Base-by-base conservation (phyloP, 92 coral and sea anemone species). In the Porites divaricata region DNA sequence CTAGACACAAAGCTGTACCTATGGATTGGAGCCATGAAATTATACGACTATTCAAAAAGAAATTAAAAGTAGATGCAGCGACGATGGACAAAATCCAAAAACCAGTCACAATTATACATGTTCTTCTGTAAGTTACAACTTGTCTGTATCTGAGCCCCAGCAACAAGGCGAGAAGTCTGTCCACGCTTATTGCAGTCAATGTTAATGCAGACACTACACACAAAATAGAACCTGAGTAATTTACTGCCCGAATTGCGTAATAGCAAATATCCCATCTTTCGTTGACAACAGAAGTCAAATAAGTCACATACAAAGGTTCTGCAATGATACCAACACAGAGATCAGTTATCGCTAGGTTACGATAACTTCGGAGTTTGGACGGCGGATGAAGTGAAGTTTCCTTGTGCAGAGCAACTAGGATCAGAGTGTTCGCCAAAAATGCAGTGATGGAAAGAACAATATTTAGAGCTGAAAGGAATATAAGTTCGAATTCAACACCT, bases 331-430 rank as follows among this genome's bases (percentile, higher is more conserved):
- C 82, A 41, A 77, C 82, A 61, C 82, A 61, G 15, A 77, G 82
- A 63, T 77, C 82, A 14, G 72, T 58, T 63, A 21, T 2, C 4
- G 71, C 50, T 6, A 77, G 56, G 58, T 53, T 25, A 26, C 54
- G 82, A 61, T 57, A 52, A n/a, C n/a, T n/a, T 72, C 62, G 63
- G 59, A 77, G 70, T 49, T 77, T 77, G 82, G 82, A 77, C 22
- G 72, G 72, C n/a, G 58, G 71, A 64, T 49, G 58, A 63, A 77
- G 69, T 0, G 58, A 77, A 28, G 59, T 6, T 25, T 64, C 59
- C n/a, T 48, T 61, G 59, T 20, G 72, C 28, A 77, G 70, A 8
- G 82, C 58, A 63, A 22, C 69, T 19, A 63, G 23, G 56, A 77
- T 64, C 19, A 77, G 57, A 61, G 70, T 21, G 22, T 77, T 77